These are phyloP conservation scores for Campoletis raptor DNA, from an alignment of 2,888 invertebrate genomes.

Conservation along the genomic window DNA sequence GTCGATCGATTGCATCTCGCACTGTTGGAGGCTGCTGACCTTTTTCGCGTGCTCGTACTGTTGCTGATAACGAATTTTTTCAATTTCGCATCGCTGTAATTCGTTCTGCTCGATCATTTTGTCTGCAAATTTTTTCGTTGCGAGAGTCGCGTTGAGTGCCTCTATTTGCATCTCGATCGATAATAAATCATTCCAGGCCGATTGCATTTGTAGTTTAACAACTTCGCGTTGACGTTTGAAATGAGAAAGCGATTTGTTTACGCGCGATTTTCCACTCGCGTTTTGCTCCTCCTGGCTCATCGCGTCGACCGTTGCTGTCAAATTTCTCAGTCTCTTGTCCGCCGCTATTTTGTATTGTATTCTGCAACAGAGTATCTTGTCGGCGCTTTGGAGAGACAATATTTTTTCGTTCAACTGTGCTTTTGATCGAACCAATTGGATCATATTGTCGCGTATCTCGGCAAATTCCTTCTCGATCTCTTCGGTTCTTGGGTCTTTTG, in stretches of 20 bases:
- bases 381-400: slow-evolving; percentile 82
- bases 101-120: slow-evolving; percentile 74
- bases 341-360: slow-evolving; percentile 83
- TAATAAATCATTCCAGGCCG: slow-evolving; percentile 79
- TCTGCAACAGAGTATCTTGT: slow-evolving; percentile 83
- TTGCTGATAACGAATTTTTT: slow-evolving; percentile 79
- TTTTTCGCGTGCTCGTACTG: slow-evolving; percentile 85
- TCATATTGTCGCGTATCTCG: slow-evolving; percentile 74
- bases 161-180: slow-evolving; percentile 76
- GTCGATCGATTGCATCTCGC: slow-evolving; percentile 86
- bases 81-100: slow-evolving; percentile 76
- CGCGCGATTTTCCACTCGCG: slow-evolving; percentile 81
- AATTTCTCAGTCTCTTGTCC: slow-evolving; percentile 79
- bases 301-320: slow-evolving; percentile 76
- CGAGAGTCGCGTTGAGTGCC: slow-evolving; percentile 71
- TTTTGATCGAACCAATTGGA: slow-evolving; percentile 78
- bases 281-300: slow-evolving; percentile 78
- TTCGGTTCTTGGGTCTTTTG: slow-evolving; percentile 56
- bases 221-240: slow-evolving; percentile 82
- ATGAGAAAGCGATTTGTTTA: slow-evolving; percentile 81
- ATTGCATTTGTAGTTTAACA: slow-evolving; percentile 77
- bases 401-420: slow-evolving; percentile 80
- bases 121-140: slow-evolving; percentile 72
- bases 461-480: slow-evolving; percentile 67
- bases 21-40: slow-evolving; percentile 85